Percentiles rank a stretch among this genome's conserved stretches.
Conservation (phyloP, 2,888 invertebrate species). For the Hedya salicella region DNA sequence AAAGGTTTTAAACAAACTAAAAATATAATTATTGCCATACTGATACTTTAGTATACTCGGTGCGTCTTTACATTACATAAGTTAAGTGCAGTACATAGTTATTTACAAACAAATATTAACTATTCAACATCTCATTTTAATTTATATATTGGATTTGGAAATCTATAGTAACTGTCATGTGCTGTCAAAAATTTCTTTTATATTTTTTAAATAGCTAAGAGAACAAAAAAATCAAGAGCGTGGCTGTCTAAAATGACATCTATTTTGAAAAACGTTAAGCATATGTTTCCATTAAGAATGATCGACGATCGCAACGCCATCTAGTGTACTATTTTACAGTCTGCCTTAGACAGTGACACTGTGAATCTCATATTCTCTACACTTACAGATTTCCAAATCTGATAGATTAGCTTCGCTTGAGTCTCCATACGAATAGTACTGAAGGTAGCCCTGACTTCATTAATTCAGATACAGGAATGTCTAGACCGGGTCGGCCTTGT, state of each 20-base stretch:
- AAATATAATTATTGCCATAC: conserved; percentile 21
- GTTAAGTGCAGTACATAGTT: conserved; percentile 32
- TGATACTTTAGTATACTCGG: conserved; percentile 9
- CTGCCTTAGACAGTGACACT: too few relatives aligned
- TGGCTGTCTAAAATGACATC: too few relatives aligned
- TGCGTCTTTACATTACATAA: conserved; percentile 31
- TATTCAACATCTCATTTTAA: conserved; percentile 21
- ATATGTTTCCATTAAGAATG: too few relatives aligned
- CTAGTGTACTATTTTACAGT: too few relatives aligned
- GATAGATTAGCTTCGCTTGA: neutral
- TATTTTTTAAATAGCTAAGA: too few relatives aligned
- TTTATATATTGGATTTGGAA: neutral
- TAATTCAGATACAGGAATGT: conserved; percentile 1
- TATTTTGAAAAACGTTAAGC: too few relatives aligned
- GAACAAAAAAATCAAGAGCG: too few relatives aligned
- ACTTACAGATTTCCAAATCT: conserved; percentile 20
- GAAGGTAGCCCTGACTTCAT: neutral
- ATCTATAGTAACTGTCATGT: neutral
- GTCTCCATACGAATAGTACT: conserved; percentile 20
- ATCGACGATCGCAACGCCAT: too few relatives aligned
- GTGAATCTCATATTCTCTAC: too few relatives aligned
- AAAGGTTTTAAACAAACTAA: neutral
- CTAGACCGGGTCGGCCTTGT: neutral
- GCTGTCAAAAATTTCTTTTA: too few relatives aligned
- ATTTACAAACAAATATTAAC: conserved; percentile 37